Percentiles rank a stretch among this genome's conserved stretches.
phyloP scores from a whole-genome alignment of 2,888 invertebrate species.

The Philaethria dido region DNA sequence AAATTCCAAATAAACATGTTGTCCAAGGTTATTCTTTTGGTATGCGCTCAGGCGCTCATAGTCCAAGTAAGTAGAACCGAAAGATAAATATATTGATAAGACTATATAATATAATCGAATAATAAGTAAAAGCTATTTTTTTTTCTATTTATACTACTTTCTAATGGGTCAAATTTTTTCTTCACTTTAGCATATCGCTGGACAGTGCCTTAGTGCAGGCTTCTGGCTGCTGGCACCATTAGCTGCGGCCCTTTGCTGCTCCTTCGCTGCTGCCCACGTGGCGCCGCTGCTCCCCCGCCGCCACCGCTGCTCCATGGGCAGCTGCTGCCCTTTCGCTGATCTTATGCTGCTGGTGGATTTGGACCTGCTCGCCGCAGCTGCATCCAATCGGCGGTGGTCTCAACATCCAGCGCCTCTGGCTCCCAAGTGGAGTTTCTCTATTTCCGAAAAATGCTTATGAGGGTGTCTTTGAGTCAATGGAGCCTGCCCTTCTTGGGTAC shows the following conservation, averaged over 20 bases:
- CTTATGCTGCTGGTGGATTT: slow-evolving; percentile 20
- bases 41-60: too few species aligned
- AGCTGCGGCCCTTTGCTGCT: slow-evolving; percentile 26
- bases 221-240: slow-evolving; percentile 17
- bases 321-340: background rate
- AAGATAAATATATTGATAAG: too few species aligned
- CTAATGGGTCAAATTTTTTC: background rate
- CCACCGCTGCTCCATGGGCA: slow-evolving; percentile 24
- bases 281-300: slow-evolving; percentile 3
- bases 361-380: slow-evolving; percentile 40
- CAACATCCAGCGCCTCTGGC: slow-evolving; percentile 52
- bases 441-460: slow-evolving; percentile 53
- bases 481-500: slow-evolving; percentile 51
- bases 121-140: too few species aligned
- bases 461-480: slow-evolving; percentile 50
- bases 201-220: slow-evolving; percentile 37
- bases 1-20: slow-evolving; percentile 39
- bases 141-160: too few species aligned
- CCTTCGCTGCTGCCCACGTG: slow-evolving; percentile 5
- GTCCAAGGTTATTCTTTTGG: too few species aligned
- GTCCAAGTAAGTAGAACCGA: too few species aligned
- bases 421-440: slow-evolving; percentile 48
- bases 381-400: slow-evolving; percentile 47
- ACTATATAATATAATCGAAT: too few species aligned
- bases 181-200: slow-evolving; percentile 45